Percentiles rank a stretch among this genome's conserved stretches.
Evolutionary conservation across 2,113 vertebrate species (phyloP).

Genomic region (Fulica atra): DNA sequence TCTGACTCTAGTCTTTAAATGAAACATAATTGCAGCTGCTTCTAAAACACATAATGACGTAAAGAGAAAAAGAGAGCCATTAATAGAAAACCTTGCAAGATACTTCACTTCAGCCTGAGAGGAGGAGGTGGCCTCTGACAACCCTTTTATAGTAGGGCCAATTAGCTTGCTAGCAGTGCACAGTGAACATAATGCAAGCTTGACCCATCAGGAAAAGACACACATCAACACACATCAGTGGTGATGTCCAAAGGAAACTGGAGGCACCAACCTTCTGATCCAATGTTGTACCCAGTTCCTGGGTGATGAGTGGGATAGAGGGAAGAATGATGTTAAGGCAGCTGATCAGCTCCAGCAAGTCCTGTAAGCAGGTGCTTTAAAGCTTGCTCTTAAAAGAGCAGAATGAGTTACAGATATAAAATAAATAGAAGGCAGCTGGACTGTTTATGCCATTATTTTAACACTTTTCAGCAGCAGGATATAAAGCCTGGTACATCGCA

Average conservation of each 20-base stretch:
- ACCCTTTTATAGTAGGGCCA: not conserved
- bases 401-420: not conserved
- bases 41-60: not conserved
- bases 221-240: not conserved
- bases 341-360: not conserved
- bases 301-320: not conserved
- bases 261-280: not conserved
- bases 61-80: not conserved
- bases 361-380: not conserved
- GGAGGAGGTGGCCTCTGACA: not conserved
- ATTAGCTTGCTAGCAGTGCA: not conserved
- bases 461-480: not conserved
- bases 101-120: not conserved
- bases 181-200: not conserved
- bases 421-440: not conserved
- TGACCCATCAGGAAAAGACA: not conserved
- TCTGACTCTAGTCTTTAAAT: not conserved
- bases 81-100: not conserved
- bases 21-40: not conserved
- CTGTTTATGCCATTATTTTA: not conserved
- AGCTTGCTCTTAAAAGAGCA: not conserved
- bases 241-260: not conserved
- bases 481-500: not conserved
- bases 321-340: not conserved
- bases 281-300: not conserved